Evolutionary conservation across 2,888 invertebrate species (phyloP), one percentile per base, ranked within the genome.

Genomic region (Callosobruchus maculatus): DNA sequence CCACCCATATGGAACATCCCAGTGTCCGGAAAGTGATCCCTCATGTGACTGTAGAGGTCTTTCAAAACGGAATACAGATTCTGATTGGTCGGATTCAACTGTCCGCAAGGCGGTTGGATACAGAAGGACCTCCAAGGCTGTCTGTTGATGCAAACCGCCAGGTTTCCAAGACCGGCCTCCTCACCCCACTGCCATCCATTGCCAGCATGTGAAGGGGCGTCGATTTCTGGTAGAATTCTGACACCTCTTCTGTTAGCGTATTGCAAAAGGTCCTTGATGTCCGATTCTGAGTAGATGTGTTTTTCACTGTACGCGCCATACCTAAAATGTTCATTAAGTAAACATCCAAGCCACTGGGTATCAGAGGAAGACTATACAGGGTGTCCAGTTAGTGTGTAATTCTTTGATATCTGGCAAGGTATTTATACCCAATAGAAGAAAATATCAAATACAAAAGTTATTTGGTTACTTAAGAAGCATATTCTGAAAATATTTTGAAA

Each of bases 111-210:
- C 0, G 96, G 95, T 83, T 95, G 93, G 72, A 94, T 90, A 83
- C 96, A 96, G 77, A 88, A 90, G 0, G 88, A 85, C 0, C 93
- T 89, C 95, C 95, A 96, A 0, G 93, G 92, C 74, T 91, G 89
- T 78, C 89, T 86, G 81, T 92, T 91, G 0, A 92, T 86, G 81
- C 93, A 93, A 9, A 93, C 91, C 0, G 91, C 91, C 75, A 93
- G 87, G 75, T 92, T 88, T 22, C 93, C 93, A 70, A 92, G 84
- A 0, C 90, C 90, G 0, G 88, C 88, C 20, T 85, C 82, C 3
- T 87, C 85, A 2, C 95, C 95, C 94, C 95, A 94, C 84, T 95
- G 93, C 95, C 95, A 96, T 0, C 95, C 96, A 78, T 92, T 93
- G 22, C 94, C 94, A 0, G 94, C 92, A 85, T 96, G 96, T 1